Percentiles rank a stretch among this genome's conserved stretches.
These are phyloP conservation scores for Anthophora plumipes DNA, from an alignment of 2,888 invertebrate genomes.

Conservation along the genomic window DNA sequence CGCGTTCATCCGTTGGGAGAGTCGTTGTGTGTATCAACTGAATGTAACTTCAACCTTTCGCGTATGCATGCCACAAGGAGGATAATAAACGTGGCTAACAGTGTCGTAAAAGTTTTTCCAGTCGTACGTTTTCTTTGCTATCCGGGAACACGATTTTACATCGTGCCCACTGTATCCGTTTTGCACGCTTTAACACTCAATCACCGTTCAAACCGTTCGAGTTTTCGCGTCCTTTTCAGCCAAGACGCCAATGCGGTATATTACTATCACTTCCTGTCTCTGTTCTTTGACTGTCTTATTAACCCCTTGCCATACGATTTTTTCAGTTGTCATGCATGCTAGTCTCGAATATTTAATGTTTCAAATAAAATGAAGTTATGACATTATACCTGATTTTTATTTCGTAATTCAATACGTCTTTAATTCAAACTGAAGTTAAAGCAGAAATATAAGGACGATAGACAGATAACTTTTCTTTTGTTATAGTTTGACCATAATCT, in stretches of 20 bases:
- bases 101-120: conserved; percentile 31
- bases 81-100: conserved; percentile 33
- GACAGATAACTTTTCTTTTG: too few species aligned
- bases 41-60: conserved; percentile 9
- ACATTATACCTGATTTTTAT: too few species aligned
- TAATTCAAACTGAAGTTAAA: too few species aligned
- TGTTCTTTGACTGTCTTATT: not conserved
- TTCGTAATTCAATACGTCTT: too few species aligned
- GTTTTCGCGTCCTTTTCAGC: conserved; percentile 31
- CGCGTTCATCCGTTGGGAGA: conserved; percentile 13
- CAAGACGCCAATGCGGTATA: not conserved
- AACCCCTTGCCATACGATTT: too few species aligned
- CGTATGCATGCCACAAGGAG: not conserved
- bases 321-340: too few species aligned
- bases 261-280: not conserved
- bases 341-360: too few species aligned
- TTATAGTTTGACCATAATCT: too few species aligned
- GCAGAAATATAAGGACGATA: too few species aligned
- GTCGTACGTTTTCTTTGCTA: conserved; percentile 10
- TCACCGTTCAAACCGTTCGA: conserved; percentile 32
- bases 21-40: conserved; percentile 3
- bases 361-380: too few species aligned
- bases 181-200: conserved; percentile 17
- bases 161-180: not conserved
- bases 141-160: conserved; percentile 25